These are phyloP conservation scores for Siniperca obscura DNA, from an alignment of 2,797 vertebrate genomes.

Conservation along the genomic window DNA sequence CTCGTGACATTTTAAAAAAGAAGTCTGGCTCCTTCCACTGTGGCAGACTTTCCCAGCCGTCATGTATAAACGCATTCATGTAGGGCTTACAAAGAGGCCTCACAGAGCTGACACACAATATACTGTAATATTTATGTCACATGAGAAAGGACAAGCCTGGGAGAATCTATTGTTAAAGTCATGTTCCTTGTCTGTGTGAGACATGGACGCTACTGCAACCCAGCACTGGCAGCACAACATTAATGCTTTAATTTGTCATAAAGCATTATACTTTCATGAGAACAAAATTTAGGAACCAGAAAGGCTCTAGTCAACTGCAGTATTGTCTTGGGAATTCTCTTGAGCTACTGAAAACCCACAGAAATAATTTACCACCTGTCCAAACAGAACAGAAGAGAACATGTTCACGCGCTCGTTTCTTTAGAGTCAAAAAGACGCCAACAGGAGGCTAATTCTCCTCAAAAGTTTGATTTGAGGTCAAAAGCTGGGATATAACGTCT, in stretches of 20 bases:
- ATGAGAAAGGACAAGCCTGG: not conserved
- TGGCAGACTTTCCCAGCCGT: not conserved
- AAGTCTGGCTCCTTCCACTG: not conserved
- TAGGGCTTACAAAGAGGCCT: not conserved
- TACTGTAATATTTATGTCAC: conserved; percentile 15
- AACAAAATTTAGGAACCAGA: not conserved
- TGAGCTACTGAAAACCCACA: not conserved
- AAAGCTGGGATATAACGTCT: not conserved
- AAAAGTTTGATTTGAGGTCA: not conserved
- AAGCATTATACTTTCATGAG: conserved; percentile 25
- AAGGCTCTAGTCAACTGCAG: not conserved
- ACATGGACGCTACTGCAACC: not conserved
- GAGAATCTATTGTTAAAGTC: not conserved
- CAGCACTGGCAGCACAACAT: not conserved
- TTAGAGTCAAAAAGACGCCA: not conserved
- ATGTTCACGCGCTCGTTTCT: not conserved
- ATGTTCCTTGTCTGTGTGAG: not conserved
- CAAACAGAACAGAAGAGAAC: not conserved
- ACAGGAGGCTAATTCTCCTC: not conserved
- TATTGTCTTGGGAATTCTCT: not conserved
- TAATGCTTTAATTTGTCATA: not conserved
- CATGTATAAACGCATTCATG: not conserved
- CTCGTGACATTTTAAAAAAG: not conserved
- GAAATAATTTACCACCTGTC: not conserved
- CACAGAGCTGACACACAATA: conserved; percentile 7